A percentile compares a stretch with the other conserved stretches of the same genome.
These are phyloP conservation scores for Pituophis catenifer DNA, from an alignment of 2,113 vertebrate genomes.

Conservation along the genomic window DNA sequence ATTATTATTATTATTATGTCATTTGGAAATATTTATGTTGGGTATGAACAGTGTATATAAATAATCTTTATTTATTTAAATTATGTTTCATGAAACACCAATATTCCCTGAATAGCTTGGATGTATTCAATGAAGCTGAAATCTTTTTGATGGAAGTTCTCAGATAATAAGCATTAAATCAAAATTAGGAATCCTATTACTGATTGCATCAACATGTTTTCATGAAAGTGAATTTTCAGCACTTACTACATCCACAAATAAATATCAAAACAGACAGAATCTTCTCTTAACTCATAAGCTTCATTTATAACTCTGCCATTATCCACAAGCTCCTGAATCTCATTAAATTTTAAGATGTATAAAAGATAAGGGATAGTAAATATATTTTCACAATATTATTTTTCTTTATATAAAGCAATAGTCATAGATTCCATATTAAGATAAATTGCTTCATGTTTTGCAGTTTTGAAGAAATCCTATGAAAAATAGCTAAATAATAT, in stretches of 20 bases:
- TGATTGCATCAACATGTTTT: background rate
- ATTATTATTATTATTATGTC: background rate
- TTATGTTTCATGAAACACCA: slow-evolving; percentile 19
- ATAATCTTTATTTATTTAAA: background rate
- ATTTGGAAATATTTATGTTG: slow-evolving; percentile 21
- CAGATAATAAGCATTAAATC: background rate
- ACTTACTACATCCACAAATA: background rate
- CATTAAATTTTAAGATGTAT: background rate
- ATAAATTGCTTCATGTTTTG: background rate
- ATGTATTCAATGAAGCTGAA: background rate
- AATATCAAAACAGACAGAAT: background rate
- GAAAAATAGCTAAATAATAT: background rate
- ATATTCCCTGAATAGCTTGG: background rate
- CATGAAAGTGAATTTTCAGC: background rate
- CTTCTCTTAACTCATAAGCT: background rate
- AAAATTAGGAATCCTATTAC: background rate
- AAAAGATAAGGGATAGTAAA: background rate
- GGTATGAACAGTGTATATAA: background rate
- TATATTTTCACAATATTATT: background rate
- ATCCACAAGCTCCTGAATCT: background rate
- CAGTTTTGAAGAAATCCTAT: background rate
- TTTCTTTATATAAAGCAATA: background rate
- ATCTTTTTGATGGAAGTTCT: background rate
- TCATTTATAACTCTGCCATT: background rate
- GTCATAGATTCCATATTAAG: background rate